Conservation (phyloP, 1,140 invertebrate species). For the Lamellibrachia luymesi region DNA sequence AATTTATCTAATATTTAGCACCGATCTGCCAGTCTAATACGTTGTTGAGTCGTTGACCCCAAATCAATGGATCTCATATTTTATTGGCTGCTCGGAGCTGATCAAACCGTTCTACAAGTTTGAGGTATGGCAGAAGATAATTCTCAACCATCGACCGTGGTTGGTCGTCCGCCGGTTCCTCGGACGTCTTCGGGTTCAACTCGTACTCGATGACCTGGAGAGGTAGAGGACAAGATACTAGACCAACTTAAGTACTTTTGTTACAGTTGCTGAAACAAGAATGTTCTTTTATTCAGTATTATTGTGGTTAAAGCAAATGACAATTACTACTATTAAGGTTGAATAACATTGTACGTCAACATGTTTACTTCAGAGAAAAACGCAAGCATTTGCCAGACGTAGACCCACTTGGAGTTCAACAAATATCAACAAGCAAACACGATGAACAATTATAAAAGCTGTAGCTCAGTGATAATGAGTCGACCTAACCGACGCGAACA, state of each 20-base stretch:
- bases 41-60: neutral
- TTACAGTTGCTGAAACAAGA: neutral
- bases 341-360: too few species aligned
- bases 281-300: neutral
- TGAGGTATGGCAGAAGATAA: slow-evolving; percentile 7
- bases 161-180: neutral
- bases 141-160: neutral
- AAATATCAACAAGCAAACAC: too few species aligned
- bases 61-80: neutral
- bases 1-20: too few species aligned
- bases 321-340: neutral
- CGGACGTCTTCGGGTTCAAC: neutral
- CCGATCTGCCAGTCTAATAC: neutral
- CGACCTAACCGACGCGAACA: too few species aligned
- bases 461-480: too few species aligned
- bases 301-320: neutral
- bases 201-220: slow-evolving; percentile 1
- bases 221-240: neutral
- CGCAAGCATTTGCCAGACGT: too few species aligned
- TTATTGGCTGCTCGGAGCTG: neutral
- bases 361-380: too few species aligned
- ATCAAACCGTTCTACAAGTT: slow-evolving; percentile 4
- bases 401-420: too few species aligned
- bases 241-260: neutral
- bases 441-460: too few species aligned